Evolutionary conservation across 2,113 vertebrate genomes (phyloP).

Genomic region (Astatoreochromis straeleni): DNA sequence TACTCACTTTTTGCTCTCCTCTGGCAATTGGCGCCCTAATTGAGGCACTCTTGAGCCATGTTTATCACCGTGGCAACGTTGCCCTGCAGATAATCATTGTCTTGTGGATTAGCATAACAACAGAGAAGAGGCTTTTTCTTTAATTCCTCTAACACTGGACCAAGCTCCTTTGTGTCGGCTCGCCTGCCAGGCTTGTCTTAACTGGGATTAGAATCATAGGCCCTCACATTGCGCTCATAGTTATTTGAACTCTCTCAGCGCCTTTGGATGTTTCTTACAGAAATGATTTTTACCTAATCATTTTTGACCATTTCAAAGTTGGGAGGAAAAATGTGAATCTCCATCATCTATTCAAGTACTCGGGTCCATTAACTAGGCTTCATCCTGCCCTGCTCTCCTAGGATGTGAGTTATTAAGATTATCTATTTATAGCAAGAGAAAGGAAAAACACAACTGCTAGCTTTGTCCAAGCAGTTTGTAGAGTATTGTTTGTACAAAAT

Average conservation of each 20-base stretch:
- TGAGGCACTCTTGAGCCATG: conserved; percentile 56
- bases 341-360: not conserved
- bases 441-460: not conserved
- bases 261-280: not conserved
- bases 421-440: not conserved
- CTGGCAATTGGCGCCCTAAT: conserved; percentile 45
- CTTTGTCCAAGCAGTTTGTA: not conserved
- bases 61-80: conserved; percentile 61
- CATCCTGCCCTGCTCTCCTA: not conserved
- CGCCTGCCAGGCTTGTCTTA: conserved; percentile 51
- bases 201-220: conserved; percentile 54
- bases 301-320: not conserved
- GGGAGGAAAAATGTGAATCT: not conserved
- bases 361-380: not conserved
- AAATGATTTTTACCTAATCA: not conserved
- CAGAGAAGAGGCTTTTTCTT: conserved; percentile 61
- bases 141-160: conserved; percentile 65
- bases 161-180: conserved; percentile 48
- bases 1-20: conserved; percentile 26
- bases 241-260: not conserved
- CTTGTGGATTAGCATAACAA: conserved; percentile 69
- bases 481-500: not conserved
- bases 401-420: not conserved
- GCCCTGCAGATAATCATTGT: conserved; percentile 64
- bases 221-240: not conserved